Conservation (phyloP, 2,888 invertebrate species). For the Drosophila monieri region DNA sequence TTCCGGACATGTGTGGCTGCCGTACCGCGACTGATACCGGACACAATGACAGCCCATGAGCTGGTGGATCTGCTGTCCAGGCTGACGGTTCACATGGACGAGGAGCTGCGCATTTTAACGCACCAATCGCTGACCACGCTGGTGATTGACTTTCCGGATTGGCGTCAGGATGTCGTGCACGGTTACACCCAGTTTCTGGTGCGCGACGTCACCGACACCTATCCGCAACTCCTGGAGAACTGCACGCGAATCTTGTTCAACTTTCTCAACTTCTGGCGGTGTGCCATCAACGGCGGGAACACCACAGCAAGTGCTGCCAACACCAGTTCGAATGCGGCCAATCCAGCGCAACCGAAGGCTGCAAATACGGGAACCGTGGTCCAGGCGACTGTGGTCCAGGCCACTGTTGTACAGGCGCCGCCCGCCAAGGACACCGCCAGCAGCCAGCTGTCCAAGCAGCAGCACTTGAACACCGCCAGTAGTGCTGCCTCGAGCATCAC, state of each 20-base stretch:
- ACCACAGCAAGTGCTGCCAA: constrained; percentile 46
- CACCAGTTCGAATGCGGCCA: constrained; percentile 28
- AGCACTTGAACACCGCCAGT: constrained; percentile 82
- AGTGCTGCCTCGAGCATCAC: constrained; percentile 84
- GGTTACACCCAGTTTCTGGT: constrained; percentile 98
- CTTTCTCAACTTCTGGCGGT: constrained; percentile 96
- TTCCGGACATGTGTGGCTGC: constrained; percentile 99
- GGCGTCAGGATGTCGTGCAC: constrained; percentile 97
- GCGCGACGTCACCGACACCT: constrained; percentile 89
- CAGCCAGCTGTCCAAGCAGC: constrained; percentile 81
- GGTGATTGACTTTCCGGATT: constrained; percentile 97
- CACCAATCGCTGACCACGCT: constrained; percentile 98
- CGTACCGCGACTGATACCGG: constrained; percentile 98
- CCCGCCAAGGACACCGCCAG: constrained; percentile 79
- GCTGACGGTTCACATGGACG: constrained; percentile 99
- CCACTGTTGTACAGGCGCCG: constrained; percentile 25
- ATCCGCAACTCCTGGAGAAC: constrained; percentile 91
- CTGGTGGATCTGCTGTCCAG: constrained; percentile 96
- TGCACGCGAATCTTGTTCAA: constrained; percentile 96
- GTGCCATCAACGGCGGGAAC: constrained; percentile 86
- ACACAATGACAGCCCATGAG: constrained; percentile 97
- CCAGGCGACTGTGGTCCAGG: constrained; percentile 14
- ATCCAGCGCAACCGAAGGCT: constrained; percentile 17
- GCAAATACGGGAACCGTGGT: constrained; percentile 30
- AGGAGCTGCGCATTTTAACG: constrained; percentile 96